Evolutionary conservation across 2,888 invertebrate species (phyloP).

Genomic region (Diadegma fenestrale): DNA sequence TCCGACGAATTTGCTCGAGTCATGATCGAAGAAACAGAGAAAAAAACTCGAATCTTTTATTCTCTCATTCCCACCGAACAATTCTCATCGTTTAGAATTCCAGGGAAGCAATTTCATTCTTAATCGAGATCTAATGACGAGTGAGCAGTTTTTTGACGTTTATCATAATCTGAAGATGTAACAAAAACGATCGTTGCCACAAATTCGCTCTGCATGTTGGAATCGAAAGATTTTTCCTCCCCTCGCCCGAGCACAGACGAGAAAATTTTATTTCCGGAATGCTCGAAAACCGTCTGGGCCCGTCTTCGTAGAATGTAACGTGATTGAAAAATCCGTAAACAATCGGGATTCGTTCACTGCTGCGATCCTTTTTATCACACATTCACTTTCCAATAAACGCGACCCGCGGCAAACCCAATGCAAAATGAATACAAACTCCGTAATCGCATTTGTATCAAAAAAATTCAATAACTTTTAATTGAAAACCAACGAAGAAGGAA

Average conservation of each 20-base stretch:
- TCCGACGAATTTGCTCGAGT: not conserved
- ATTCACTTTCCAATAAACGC: too few species aligned
- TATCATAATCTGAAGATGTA: too few species aligned
- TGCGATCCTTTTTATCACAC: not conserved
- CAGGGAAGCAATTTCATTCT: not conserved
- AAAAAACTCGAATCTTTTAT: not conserved
- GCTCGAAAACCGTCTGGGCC: not conserved
- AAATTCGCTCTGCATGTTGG: too few species aligned
- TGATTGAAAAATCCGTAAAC: not conserved
- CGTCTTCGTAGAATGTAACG: not conserved
- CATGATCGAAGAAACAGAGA: not conserved
- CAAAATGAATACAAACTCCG: not conserved
- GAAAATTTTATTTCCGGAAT: not conserved
- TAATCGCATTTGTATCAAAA: constrained; percentile 40
- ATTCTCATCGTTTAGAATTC: not conserved
- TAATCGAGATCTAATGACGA: too few species aligned
- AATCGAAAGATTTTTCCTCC: too few species aligned
- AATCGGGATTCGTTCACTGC: not conserved
- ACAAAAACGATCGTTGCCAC: too few species aligned
- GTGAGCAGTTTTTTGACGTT: too few species aligned
- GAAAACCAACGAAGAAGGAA: constrained; percentile 23
- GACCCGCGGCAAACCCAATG: not conserved
- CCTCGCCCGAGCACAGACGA: too few species aligned
- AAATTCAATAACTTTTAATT: constrained; percentile 34
- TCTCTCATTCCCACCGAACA: not conserved